Percentiles rank a stretch among this genome's conserved stretches.
phyloP scores from a whole-genome alignment of 2,888 invertebrate species.

The Pseudococcus longispinus region DNA sequence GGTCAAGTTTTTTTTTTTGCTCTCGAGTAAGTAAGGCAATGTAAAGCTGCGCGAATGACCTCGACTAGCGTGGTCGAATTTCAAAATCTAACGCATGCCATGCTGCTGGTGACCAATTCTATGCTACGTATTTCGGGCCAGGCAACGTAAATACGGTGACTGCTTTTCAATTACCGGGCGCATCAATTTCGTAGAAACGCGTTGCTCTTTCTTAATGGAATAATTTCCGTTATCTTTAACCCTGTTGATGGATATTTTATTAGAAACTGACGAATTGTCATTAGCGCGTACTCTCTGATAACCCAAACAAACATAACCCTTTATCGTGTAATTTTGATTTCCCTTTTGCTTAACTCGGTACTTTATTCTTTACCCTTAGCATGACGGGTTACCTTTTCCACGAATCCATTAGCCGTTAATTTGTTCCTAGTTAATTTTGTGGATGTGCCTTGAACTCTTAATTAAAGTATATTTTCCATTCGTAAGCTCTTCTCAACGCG shows the following conservation, averaged over 20 bases:
- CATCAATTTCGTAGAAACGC: slow-evolving; percentile 25
- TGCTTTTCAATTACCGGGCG: slow-evolving; percentile 17
- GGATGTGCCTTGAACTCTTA: slow-evolving; percentile 12
- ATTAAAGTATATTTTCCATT: slow-evolving; percentile 42
- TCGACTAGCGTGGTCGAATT: neutral
- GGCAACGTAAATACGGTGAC: slow-evolving; percentile 8
- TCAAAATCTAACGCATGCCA: neutral
- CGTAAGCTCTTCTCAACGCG: neutral
- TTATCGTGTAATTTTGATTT: slow-evolving; percentile 26
- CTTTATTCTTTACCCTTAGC: slow-evolving; percentile 21
- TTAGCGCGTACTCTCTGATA: slow-evolving; percentile 40
- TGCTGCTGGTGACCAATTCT: neutral
- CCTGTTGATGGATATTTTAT: slow-evolving; percentile 48
- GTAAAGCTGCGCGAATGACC: neutral
- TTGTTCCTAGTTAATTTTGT: slow-evolving; percentile 49
- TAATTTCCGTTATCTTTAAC: slow-evolving; percentile 53
- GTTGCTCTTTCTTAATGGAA: slow-evolving; percentile 48
- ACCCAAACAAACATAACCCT: slow-evolving; percentile 32
- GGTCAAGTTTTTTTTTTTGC: neutral
- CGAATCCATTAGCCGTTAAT: slow-evolving; percentile 52
- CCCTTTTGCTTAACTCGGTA: slow-evolving; percentile 16
- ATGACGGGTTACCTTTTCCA: slow-evolving; percentile 46
- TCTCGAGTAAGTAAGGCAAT: neutral
- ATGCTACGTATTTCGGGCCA: neutral
- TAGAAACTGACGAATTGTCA: slow-evolving; percentile 50